Evolutionary conservation across 2,888 invertebrate genomes (phyloP).

Genomic region (Cyclophora albipunctata): DNA sequence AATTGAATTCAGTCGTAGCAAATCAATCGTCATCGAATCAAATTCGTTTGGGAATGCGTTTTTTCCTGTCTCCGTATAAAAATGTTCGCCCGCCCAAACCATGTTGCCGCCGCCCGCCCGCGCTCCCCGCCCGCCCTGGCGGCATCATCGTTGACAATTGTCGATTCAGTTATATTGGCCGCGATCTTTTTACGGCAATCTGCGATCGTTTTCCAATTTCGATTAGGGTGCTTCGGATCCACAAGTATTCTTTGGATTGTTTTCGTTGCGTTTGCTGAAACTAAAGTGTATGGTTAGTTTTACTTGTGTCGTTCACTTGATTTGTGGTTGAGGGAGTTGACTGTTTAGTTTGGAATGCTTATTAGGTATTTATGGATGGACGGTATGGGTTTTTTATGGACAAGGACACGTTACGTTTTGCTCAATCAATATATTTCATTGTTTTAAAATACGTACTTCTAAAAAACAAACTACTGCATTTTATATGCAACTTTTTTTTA

Average conservation of each 20-base stretch:
- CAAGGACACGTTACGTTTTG: too few species aligned
- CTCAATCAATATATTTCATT: too few species aligned
- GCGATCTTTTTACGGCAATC: conserved; percentile 71
- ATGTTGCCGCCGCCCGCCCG: conserved; percentile 39
- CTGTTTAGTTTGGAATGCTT: neutral
- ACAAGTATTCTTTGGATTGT: conserved; percentile 25
- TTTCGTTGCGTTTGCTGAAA: conserved; percentile 30
- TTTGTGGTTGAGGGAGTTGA: conserved; percentile 5
- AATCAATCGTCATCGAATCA: conserved; percentile 58
- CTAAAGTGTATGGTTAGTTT: conserved; percentile 32
- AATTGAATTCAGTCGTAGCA: conserved; percentile 34
- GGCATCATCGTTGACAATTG: conserved; percentile 64
- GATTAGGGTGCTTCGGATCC: conserved; percentile 52
- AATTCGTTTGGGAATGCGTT: conserved; percentile 37
- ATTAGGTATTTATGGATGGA: neutral
- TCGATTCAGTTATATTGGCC: conserved; percentile 63
- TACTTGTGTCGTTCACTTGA: conserved; percentile 6
- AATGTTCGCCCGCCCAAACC: conserved; percentile 71
- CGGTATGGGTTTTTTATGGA: neutral
- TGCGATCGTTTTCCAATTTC: conserved; percentile 64
- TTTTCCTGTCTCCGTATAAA: conserved; percentile 54
- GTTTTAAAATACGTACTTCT: too few species aligned
- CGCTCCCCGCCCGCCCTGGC: conserved; percentile 22
- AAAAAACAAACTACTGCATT: too few species aligned
- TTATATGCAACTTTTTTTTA: too few species aligned